Evolutionary conservation across 2,113 vertebrate species (phyloP), one percentile per base, ranked within the genome.

Genomic region (Gadus chalcogrammus): DNA sequence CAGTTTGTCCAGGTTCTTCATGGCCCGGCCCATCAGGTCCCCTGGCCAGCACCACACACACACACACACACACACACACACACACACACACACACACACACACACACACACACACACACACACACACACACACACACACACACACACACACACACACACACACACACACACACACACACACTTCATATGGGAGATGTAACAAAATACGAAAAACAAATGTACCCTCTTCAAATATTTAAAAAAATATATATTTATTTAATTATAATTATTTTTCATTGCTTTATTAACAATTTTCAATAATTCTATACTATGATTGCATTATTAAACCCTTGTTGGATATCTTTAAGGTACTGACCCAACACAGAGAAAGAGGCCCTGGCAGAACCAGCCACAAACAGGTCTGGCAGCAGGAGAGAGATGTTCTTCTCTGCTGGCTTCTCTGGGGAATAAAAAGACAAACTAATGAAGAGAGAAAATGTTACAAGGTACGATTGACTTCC

Each of bases 1-100:
- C 42, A 94, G 91, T 0, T 18, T 78, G 71, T 93, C 90, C 60
- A 94, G 73, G 76, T 96, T 91, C 81, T 94, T 82, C 68, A 94
- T 87, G 8, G 91, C 90, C 0, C 79, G 79, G 48, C 93, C 93
- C 90, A 94, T 90, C 22, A 94, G 77, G 76, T 96, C 94, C 18
- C 94, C 95, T 96, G 70, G 20, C 42, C 42, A 16, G 18, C 22
- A 15, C 56, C 27, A 62, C 15, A 13, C 24, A 22, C 61, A 27
- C 61, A 62, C 20, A 24, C 22, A 62, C 20, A 24, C 20, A 24
- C 2, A 24, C 42, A 31, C 31, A 6, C 4, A 31, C 31, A 31
- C 31, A 6, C 31, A 31, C 31, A 31, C 31, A 6, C 31, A 31
- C 31, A 31, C 31, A 6, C 31, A 31, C 31, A 31, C 31, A 31